Evolutionary conservation across 2,888 invertebrate genomes (phyloP).

Genomic region (Crematogaster levior): DNA sequence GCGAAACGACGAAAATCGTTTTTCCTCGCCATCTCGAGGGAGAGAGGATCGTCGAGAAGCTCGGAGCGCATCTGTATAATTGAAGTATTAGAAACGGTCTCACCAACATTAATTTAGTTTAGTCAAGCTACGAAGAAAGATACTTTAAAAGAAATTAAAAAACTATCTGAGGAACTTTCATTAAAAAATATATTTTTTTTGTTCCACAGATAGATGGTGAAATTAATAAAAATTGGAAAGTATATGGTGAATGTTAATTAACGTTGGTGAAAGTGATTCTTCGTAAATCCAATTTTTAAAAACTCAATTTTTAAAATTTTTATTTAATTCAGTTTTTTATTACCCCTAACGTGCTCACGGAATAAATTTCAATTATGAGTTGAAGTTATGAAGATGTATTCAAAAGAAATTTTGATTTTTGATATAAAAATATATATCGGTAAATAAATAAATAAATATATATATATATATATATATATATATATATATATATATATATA

Average conservation of each 20-base stretch:
- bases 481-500: neutral
- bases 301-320: conserved; percentile 1
- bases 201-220: neutral
- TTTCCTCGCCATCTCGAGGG: conserved; percentile 12
- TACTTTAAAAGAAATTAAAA: neutral
- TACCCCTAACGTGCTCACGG: neutral
- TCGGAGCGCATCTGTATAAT: neutral
- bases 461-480: neutral
- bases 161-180: neutral
- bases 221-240: neutral
- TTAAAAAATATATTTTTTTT: neutral
- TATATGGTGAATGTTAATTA: conserved; percentile 4
- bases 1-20: conserved; percentile 57
- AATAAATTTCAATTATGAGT: conserved; percentile 6
- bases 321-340: neutral
- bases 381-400: neutral
- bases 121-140: too few species aligned
- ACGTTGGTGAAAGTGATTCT: neutral
- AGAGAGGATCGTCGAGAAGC: conserved; percentile 35
- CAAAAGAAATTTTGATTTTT: conserved; percentile 10
- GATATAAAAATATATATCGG: too few species aligned
- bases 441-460: too few species aligned
- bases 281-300: neutral
- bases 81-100: neutral
- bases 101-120: conserved; percentile 11